phyloP scores from a whole-genome alignment of 2,113 vertebrate genomes.

The Hucho hucho region DNA sequence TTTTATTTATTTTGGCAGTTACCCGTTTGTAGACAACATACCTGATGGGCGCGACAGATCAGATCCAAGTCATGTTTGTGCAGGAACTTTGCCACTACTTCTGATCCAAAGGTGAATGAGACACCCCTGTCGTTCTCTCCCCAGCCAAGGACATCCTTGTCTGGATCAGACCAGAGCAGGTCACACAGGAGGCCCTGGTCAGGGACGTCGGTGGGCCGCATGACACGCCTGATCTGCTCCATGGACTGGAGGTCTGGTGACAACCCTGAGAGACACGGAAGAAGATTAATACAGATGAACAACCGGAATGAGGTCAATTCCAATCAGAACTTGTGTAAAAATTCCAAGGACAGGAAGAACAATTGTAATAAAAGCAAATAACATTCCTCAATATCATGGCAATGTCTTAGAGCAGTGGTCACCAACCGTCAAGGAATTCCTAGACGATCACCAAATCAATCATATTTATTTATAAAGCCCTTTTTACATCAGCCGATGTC shows the following conservation, averaged over 20 bases:
- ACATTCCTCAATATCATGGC: too few relatives aligned
- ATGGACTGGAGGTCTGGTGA: slow-evolving; percentile 98
- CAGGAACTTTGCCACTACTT: slow-evolving; percentile 98
- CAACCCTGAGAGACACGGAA: slow-evolving; percentile 75
- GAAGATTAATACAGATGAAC: neutral
- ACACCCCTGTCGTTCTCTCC: slow-evolving; percentile 98
- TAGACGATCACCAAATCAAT: too few relatives aligned
- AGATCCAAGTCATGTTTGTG: slow-evolving; percentile 98
- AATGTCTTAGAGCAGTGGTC: too few relatives aligned
- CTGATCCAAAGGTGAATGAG: slow-evolving; percentile 97
- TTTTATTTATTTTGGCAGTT: too few relatives aligned
- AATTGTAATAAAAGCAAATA: too few relatives aligned
- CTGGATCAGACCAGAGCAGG: slow-evolving; percentile 96
- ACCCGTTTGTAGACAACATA: slow-evolving; percentile 43
- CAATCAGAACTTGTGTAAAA: too few relatives aligned
- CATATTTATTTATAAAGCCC: too few relatives aligned
- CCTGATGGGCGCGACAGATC: slow-evolving; percentile 98
- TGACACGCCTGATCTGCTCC: slow-evolving; percentile 98
- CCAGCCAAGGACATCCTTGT: slow-evolving; percentile 98
- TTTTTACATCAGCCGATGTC: too few relatives aligned
- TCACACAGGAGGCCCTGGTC: slow-evolving; percentile 88
- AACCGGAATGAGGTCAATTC: too few relatives aligned
- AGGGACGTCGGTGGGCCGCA: slow-evolving; percentile 83
- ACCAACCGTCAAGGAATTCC: too few relatives aligned
- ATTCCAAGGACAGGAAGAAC: too few relatives aligned